Conservation (phyloP, 2,797 vertebrate genomes). For the Stomatorhinus walkeri region DNA sequence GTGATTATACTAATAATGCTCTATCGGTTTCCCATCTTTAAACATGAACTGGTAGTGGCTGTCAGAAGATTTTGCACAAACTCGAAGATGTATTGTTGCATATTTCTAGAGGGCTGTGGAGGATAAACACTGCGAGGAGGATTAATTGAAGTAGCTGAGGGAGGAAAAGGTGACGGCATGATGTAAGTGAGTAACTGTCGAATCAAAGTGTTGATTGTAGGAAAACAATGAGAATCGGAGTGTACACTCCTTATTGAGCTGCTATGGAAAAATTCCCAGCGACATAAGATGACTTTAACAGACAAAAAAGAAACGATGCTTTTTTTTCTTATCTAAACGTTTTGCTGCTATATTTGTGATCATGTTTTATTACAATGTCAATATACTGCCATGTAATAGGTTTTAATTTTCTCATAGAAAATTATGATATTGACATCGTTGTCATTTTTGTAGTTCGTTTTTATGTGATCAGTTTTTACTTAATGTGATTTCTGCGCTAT, state of each 20-base stretch:
- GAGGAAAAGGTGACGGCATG: constrained; percentile 64
- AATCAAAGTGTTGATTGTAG: constrained; percentile 73
- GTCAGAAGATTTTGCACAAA: constrained; percentile 84
- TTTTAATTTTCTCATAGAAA: constrained; percentile 95
- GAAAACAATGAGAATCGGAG: constrained; percentile 55
- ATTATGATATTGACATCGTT: constrained; percentile 80
- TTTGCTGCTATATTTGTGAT: constrained; percentile 94
- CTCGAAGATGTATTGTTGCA: constrained; percentile 61
- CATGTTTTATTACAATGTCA: constrained; percentile 80
- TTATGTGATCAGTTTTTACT: constrained; percentile 79
- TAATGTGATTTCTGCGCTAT: constrained; percentile 88
- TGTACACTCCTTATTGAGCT: constrained; percentile 77
- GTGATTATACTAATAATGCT: constrained; percentile 45
- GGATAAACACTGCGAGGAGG: constrained; percentile 53
- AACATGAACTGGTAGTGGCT: constrained; percentile 50
- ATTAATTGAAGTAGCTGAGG: constrained; percentile 57
- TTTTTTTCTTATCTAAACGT: constrained; percentile 78
- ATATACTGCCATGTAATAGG: constrained; percentile 84
- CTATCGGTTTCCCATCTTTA: constrained; percentile 39
- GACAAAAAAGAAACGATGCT: constrained; percentile 64
- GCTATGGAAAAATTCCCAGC: constrained; percentile 87
- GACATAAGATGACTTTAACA: constrained; percentile 60
- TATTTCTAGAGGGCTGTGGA: constrained; percentile 60
- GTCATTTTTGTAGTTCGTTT: constrained; percentile 68
- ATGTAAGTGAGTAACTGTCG: constrained; percentile 66